Base-by-base conservation (phyloP, 2,113 vertebrate genomes). In the Butastur rufipennis region DNA sequence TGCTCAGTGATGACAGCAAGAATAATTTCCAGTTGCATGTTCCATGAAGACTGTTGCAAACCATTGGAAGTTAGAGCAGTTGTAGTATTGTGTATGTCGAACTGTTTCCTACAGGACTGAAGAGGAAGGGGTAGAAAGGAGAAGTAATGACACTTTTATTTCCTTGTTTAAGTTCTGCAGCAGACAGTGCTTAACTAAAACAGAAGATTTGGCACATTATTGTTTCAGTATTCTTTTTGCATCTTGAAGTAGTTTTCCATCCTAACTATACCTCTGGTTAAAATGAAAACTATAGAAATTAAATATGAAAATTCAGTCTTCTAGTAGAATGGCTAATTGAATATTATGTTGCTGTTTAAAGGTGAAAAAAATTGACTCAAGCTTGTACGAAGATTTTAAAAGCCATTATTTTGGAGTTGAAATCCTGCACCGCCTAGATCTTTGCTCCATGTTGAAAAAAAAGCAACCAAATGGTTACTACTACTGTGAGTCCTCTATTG, bases 361-460 rank as follows among this genome's bases (percentile, higher is more conserved):
- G 99, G 96, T 99, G 95, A 99, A 99, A 98, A 99, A 98, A 96
- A 99, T 99, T 97, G 98, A 99, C 48, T 97, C 98, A 3, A 97
- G 88, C 20, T 96, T 99, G 16, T 99, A 99, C 96, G 98, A 99
- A 48, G 96, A 97, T 81, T 99, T 98, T 90, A 85, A 97, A 90
- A 96, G 97, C 96, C 97, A 97, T 94, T 98, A 95, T 93, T 99
- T 99, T 97, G 99, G 99, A 97, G 98, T 98, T 84, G 99, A 99
- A 97, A 81, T 90, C 2, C 96, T 99, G 55, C 98, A 97, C 50
- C 98, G 98, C 56, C 95, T 99, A 74, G 99, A 99, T 97, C 99
- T 99, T 94, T 99, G 99, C 95, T 99, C 99, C 84, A 99, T 99
- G 99, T 74, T 99, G 96, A 99, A 99, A 97, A 99, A 98, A 96